Base-by-base conservation (phyloP, 2,113 vertebrate species). In the Cyanocitta stelleri region DNA sequence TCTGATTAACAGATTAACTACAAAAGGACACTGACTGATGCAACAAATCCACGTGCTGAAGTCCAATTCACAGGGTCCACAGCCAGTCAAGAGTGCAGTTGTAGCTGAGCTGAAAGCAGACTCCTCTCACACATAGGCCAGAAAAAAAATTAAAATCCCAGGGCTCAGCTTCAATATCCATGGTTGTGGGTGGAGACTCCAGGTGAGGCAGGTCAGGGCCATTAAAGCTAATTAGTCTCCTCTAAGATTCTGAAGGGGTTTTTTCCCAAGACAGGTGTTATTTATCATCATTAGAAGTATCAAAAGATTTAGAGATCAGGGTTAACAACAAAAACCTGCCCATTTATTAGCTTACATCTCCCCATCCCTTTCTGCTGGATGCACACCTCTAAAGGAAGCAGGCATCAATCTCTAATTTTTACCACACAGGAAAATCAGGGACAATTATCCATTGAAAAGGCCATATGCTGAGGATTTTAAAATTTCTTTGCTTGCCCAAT, bases 131-230 rank as follows among this genome's bases (percentile, higher is more conserved):
- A 64, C 4, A 3, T 0, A 75, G 5, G 1, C 10, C 30, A 80
- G 2, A 21, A 1, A 48, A 4, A 37, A 1, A 29, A 1, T 2
- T 0, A 46, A 44, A 33, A 13, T 0, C 4, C 63, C 37, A 58
- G n/a, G 14, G 15, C 1, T 62, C 20, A 67, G 1, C 3, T 59
- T 72, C 62, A 76, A 43, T 43, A 67, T 29, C 7, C 26, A 18
- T 5, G 26, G 10, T 4, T 26, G 14, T 39, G 29, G 7, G 5
- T 29, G 15, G 29, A 7, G 13, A 2, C 9, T 72, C 51, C 17
- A 72, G 48, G 4, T 68, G 18, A 19, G 8, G 18, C n/a, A 85
- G 32, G 17, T 58, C 26, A 56, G 27, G 26, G n/a, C 15, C 27
- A 17, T 46, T 71, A 75, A 56, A 15, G 13, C 13, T 75, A 61